Evolutionary conservation across 2,888 invertebrate species (phyloP).

Genomic region (Trypoxylon attenuatum): DNA sequence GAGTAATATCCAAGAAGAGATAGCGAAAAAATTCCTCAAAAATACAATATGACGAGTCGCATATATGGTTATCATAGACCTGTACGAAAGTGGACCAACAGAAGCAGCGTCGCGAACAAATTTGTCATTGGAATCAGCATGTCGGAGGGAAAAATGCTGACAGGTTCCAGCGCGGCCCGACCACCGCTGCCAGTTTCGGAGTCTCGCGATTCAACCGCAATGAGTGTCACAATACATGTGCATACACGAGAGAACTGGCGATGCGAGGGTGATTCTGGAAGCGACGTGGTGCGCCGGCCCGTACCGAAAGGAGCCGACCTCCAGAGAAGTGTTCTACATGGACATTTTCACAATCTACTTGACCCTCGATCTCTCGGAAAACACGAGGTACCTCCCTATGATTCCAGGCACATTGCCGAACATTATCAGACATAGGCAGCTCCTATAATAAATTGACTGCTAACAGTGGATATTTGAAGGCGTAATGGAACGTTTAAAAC

Average conservation of each 20-base stretch:
- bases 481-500: too few species aligned
- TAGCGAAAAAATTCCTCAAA: too few species aligned
- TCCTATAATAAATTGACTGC: constrained; percentile 7
- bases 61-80: too few species aligned
- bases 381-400: constrained; percentile 4
- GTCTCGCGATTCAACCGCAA: neutral
- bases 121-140: too few species aligned
- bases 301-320: neutral
- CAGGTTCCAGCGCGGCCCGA: neutral
- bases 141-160: too few species aligned
- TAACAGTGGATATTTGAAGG: too few species aligned
- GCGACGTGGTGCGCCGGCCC: neutral
- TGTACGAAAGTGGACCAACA: too few species aligned
- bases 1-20: too few species aligned
- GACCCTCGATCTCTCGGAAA: constrained; percentile 10
- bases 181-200: neutral
- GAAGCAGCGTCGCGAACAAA: too few species aligned
- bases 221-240: too few species aligned
- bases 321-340: neutral
- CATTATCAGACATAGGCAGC: constrained; percentile 36
- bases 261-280: neutral
- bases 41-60: too few species aligned
- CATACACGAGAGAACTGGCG: too few species aligned
- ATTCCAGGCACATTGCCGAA: neutral
- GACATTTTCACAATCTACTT: constrained; percentile 1